Evolutionary conservation across 2,113 vertebrate species (phyloP).

Genomic region (Hirundichthys speculiger): DNA sequence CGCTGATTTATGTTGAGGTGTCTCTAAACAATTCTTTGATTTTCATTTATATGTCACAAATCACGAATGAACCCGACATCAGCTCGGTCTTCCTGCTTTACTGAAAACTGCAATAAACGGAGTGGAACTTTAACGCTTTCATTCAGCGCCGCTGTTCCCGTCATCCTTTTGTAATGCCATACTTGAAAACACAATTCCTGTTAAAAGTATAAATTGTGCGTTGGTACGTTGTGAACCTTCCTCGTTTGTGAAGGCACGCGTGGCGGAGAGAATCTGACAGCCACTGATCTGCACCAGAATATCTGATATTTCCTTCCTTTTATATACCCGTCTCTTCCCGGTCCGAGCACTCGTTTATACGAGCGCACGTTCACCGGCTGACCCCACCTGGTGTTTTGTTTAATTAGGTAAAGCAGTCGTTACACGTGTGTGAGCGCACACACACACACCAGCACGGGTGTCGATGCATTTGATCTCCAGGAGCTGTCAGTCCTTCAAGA

Average conservation of each 20-base stretch:
- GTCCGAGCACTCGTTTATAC: conserved; percentile 15
- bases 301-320: conserved; percentile 38
- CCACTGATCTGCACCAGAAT: conserved; percentile 19
- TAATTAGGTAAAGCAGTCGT: conserved; percentile 63
- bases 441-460: conserved; percentile 12
- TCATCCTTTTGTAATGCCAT: not conserved
- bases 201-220: not conserved
- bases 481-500: conserved; percentile 76
- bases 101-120: not conserved
- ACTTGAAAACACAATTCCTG: not conserved
- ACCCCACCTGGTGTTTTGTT: conserved; percentile 67
- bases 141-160: no score
- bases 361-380: conserved; percentile 31
- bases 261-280: not conserved
- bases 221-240: not conserved
- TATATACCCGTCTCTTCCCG: conserved; percentile 3
- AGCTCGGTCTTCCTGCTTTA: no score
- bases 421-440: conserved; percentile 15
- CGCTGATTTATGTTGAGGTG: no score
- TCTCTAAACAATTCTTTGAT: no score
- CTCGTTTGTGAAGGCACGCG: no score
- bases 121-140: not conserved
- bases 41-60: no score
- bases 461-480: conserved; percentile 44
- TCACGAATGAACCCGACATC: no score